phyloP scores from a whole-genome alignment of 2,888 invertebrate species.

The Lithodes maja region DNA sequence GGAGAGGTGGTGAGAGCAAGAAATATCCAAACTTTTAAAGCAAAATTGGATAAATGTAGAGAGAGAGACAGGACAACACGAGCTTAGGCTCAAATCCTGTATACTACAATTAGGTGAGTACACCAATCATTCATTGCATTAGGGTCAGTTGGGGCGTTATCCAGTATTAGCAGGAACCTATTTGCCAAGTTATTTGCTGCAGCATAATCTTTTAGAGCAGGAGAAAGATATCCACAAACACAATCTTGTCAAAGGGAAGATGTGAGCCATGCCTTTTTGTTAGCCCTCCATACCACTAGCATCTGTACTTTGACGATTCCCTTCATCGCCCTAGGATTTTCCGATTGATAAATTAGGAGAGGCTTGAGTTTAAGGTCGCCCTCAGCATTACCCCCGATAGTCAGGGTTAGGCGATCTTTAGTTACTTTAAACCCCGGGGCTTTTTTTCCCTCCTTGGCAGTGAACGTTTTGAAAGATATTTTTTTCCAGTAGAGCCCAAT shows the following conservation, averaged over 20 bases:
- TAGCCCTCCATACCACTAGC: constrained; percentile 15
- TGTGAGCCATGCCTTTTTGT: constrained; percentile 18
- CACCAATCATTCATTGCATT: background rate
- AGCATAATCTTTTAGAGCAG: constrained; percentile 4
- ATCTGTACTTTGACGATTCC: background rate
- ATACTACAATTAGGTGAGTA: too few relatives aligned
- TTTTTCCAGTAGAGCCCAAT: constrained; percentile 30
- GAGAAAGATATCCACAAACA: background rate
- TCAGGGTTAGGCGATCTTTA: constrained; percentile 21
- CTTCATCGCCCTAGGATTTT: background rate
- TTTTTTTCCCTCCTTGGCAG: constrained; percentile 8
- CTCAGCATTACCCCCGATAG: constrained; percentile 24
- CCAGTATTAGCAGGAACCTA: constrained; percentile 7
- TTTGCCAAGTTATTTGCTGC: background rate
- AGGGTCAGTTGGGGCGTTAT: constrained; percentile 20
- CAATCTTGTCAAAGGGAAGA: background rate
- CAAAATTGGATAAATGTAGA: too few relatives aligned
- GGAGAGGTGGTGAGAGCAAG: too few relatives aligned
- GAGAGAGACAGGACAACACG: too few relatives aligned
- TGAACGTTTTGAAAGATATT: constrained; percentile 6
- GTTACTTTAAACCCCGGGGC: constrained; percentile 10
- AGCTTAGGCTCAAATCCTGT: too few relatives aligned
- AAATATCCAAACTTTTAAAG: too few relatives aligned
- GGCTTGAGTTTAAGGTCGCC: constrained; percentile 33
- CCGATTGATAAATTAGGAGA: background rate